Evolutionary conservation across 1,140 invertebrate species (phyloP).

Genomic region (Brachionus manjavacas): DNA sequence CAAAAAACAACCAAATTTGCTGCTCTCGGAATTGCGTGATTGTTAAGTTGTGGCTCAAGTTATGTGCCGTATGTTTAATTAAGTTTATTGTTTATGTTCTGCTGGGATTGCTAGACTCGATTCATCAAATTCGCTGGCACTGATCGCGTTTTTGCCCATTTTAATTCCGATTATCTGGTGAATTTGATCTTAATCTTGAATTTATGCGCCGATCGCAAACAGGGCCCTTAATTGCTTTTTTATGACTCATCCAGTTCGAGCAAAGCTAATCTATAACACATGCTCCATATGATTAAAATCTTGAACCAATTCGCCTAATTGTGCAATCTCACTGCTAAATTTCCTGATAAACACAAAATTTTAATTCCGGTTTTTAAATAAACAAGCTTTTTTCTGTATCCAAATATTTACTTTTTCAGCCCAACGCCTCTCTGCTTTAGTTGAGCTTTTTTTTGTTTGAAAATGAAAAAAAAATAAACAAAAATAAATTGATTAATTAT

Average conservation of each 20-base stretch:
- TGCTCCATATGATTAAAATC: background rate
- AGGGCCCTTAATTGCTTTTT: background rate
- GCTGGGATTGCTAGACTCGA: background rate
- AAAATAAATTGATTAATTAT: too few species aligned
- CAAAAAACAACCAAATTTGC: background rate
- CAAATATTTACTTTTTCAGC: background rate
- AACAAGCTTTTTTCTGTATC: background rate
- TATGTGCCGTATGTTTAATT: background rate
- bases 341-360: background rate
- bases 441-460: background rate
- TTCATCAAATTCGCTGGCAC: background rate
- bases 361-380: background rate
- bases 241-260: background rate
- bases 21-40: background rate
- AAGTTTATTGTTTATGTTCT: background rate
- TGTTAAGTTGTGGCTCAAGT: background rate
- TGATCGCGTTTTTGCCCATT: slow-evolving; percentile 4
- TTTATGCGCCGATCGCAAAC: background rate
- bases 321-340: background rate
- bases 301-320: background rate
- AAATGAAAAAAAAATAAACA: background rate
- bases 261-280: background rate
- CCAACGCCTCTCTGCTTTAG: background rate
- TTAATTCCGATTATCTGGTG: slow-evolving; percentile 13
- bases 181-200: background rate